Evolutionary conservation across 2,113 vertebrate species (phyloP).

Genomic region (Erythrolamprus reginae): DNA sequence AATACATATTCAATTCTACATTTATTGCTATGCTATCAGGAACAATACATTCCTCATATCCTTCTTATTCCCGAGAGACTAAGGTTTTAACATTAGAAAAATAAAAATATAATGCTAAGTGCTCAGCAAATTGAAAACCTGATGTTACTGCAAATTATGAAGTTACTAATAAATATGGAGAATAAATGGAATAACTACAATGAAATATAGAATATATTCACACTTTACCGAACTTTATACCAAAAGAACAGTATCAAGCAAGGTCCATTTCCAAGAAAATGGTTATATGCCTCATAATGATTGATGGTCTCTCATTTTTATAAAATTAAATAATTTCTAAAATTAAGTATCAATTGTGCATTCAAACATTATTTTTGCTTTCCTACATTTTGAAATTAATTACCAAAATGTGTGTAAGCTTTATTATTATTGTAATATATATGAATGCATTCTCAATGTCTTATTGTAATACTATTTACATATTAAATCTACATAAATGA

Average conservation of each 20-base stretch:
- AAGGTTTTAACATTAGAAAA: neutral
- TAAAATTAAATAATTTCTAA: neutral
- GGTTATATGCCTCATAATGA: neutral
- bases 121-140: neutral
- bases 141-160: neutral
- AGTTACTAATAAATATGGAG: neutral
- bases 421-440: neutral
- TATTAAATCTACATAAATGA: neutral
- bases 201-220: neutral
- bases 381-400: neutral
- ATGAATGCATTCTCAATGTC: neutral
- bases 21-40: neutral
- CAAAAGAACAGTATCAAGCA: neutral
- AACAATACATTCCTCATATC: neutral
- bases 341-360: neutral
- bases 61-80: neutral
- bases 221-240: neutral
- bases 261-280: neutral
- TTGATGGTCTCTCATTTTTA: neutral
- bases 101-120: neutral
- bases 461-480: neutral
- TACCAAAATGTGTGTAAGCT: neutral
- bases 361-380: neutral
- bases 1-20: neutral
- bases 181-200: neutral